These are phyloP conservation scores for Spea hammondii DNA, from an alignment of 2,797 vertebrate genomes.

Conservation along the genomic window DNA sequence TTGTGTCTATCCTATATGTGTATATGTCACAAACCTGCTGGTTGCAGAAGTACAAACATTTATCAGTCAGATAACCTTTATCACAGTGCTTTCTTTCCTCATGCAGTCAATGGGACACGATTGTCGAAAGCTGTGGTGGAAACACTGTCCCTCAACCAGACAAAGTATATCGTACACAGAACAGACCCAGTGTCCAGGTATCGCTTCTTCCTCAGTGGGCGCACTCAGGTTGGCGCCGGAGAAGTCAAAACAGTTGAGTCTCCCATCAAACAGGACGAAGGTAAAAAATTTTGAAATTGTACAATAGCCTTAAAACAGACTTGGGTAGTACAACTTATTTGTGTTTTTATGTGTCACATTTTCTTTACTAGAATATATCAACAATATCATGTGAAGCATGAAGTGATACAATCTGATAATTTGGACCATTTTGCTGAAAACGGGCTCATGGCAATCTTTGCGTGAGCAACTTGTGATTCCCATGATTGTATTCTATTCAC, in stretches of 20 bases:
- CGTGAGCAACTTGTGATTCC: too few relatives aligned
- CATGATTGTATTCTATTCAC: too few relatives aligned
- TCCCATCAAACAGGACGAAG: constrained; percentile 83
- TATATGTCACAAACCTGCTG: too few relatives aligned
- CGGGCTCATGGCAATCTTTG: too few relatives aligned
- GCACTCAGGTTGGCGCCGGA: constrained; percentile 85
- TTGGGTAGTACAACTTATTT: not conserved
- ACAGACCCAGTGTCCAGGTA: constrained; percentile 82
- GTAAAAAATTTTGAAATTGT: constrained; percentile 64
- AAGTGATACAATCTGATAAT: too few relatives aligned
- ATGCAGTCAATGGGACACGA: constrained; percentile 84
- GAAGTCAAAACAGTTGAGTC: constrained; percentile 76
- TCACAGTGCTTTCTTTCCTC: constrained; percentile 42
- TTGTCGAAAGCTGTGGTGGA: constrained; percentile 68
- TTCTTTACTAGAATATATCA: too few relatives aligned
- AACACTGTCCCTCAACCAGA: constrained; percentile 82
- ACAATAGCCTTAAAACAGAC: not conserved
- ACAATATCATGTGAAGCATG: too few relatives aligned
- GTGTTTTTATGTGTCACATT: too few relatives aligned
- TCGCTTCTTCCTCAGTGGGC: constrained; percentile 82
- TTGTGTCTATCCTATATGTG: too few relatives aligned
- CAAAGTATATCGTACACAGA: constrained; percentile 75
- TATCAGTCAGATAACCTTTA: not conserved
- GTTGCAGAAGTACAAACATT: too few relatives aligned
- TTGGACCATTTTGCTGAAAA: too few relatives aligned